A percentile compares a stretch with the other conserved stretches of the same genome.
phyloP scores from a whole-genome alignment of 2,888 invertebrate species.

The Cantharis flavilabris region DNA sequence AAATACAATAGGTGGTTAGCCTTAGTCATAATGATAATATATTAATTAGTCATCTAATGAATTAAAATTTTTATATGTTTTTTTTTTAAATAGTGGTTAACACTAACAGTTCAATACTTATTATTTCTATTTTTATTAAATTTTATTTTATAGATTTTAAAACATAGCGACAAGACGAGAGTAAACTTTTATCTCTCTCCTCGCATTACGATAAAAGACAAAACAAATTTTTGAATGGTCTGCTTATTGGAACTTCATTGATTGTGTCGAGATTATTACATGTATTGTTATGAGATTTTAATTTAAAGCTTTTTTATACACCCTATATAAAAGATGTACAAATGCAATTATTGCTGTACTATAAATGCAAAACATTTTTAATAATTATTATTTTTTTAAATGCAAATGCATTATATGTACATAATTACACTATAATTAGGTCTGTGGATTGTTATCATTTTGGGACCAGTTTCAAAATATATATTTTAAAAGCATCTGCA shows the following conservation, averaged over 20 bases:
- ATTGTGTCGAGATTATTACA: conserved; percentile 11
- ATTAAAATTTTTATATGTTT: background rate
- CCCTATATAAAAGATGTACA: conserved; percentile 14
- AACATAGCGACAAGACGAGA: background rate
- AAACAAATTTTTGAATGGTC: background rate
- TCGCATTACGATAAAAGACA: background rate
- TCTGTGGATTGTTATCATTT: conserved; percentile 48
- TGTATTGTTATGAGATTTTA: conserved; percentile 12
- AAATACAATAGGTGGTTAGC: background rate
- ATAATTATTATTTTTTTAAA: background rate
- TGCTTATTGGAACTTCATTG: background rate
- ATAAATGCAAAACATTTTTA: background rate
- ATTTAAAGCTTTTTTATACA: conserved; percentile 1
- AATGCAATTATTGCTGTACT: conserved; percentile 12
- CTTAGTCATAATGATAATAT: background rate
- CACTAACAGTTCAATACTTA: background rate
- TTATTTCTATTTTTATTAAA: background rate
- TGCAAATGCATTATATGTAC: conserved; percentile 26
- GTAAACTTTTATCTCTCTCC: background rate
- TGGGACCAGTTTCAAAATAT: conserved; percentile 46
- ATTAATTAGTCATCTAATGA: background rate
- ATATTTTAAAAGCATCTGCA: conserved; percentile 38
- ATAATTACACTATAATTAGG: conserved; percentile 36
- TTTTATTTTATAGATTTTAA: background rate
- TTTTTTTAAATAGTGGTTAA: background rate